Conservation (phyloP, 1,140 invertebrate genomes). For the Cyclargus thomasi region DNA sequence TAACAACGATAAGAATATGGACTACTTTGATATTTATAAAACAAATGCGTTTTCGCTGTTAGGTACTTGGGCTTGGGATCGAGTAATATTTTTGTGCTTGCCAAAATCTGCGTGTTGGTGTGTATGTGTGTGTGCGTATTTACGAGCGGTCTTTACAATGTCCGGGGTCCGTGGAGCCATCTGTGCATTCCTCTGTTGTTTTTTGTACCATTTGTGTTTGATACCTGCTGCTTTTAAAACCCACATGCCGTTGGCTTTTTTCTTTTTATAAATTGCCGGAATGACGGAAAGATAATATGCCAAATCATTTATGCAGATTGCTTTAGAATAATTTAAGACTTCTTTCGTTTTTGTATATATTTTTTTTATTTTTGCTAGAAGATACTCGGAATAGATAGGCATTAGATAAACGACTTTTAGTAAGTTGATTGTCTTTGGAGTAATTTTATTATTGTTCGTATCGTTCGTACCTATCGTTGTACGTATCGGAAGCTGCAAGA, state of each 20-base stretch:
- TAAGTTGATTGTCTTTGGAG: too few relatives aligned
- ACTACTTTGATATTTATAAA: too few relatives aligned
- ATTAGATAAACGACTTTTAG: too few relatives aligned
- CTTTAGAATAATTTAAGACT: not conserved
- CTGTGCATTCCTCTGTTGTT: conserved; percentile 59
- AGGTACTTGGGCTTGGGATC: not conserved
- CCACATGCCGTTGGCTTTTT: conserved; percentile 31
- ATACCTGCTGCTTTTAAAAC: conserved; percentile 54
- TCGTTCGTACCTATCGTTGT: too few relatives aligned
- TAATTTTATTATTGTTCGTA: too few relatives aligned
- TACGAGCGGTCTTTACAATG: conserved; percentile 35
- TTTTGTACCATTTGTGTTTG: conserved; percentile 52
- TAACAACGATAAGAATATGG: too few relatives aligned
- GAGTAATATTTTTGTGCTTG: not conserved
- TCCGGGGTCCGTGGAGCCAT: conserved; percentile 52
- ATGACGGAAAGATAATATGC: conserved; percentile 17
- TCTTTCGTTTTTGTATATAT: not conserved
- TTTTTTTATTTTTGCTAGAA: too few relatives aligned
- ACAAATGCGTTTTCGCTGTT: not conserved
- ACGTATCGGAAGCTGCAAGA: not conserved
- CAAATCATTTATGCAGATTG: conserved; percentile 8
- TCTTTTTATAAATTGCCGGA: conserved; percentile 23
- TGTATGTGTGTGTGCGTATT: not conserved
- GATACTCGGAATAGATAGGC: too few relatives aligned
- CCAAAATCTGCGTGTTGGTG: conserved; percentile 8